Conservation (phyloP, 2,113 vertebrate genomes). For the Raja brachyura region DNA sequence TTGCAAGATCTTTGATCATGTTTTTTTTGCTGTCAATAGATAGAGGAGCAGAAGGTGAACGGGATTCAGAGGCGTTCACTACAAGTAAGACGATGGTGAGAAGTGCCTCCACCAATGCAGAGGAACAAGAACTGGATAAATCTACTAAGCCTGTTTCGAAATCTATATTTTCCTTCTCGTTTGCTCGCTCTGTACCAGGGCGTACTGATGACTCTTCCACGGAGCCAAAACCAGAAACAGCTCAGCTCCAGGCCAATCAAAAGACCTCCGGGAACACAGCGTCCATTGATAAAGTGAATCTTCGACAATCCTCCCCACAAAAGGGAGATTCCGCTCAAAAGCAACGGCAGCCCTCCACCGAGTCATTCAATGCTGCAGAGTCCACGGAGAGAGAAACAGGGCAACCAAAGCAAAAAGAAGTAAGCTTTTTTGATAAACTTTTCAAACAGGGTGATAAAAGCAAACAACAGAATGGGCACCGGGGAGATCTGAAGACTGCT, state of each 20-base stretch:
- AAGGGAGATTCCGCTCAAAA: conserved; percentile 39
- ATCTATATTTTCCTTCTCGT: conserved; percentile 51
- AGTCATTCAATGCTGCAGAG: not conserved
- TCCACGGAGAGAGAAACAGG: accelerated
- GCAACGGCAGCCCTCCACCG: not conserved
- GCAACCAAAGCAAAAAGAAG: conserved; percentile 42
- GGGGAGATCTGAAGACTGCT: not conserved
- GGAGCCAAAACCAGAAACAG: conserved; percentile 42
- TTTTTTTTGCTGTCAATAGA: conserved; percentile 39
- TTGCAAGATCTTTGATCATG: conserved; percentile 20
- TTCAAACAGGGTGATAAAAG: conserved; percentile 62
- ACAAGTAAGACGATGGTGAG: conserved; percentile 47
- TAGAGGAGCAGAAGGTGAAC: conserved; percentile 44
- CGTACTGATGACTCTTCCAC: conserved; percentile 49
- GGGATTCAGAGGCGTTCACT: conserved; percentile 52
- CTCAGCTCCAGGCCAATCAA: conserved; percentile 46
- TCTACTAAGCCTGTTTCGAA: conserved; percentile 55
- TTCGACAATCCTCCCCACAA: conserved; percentile 40
- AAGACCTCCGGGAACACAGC: conserved; percentile 44
- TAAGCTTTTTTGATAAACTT: conserved; percentile 61
- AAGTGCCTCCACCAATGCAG: conserved; percentile 40
- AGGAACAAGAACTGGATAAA: conserved; percentile 50
- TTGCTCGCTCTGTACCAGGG: conserved; percentile 59
- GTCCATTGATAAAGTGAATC: conserved; percentile 41
- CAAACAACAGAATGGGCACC: not conserved